Conservation (phyloP, 1,140 invertebrate species). For the Patella vulgata region DNA sequence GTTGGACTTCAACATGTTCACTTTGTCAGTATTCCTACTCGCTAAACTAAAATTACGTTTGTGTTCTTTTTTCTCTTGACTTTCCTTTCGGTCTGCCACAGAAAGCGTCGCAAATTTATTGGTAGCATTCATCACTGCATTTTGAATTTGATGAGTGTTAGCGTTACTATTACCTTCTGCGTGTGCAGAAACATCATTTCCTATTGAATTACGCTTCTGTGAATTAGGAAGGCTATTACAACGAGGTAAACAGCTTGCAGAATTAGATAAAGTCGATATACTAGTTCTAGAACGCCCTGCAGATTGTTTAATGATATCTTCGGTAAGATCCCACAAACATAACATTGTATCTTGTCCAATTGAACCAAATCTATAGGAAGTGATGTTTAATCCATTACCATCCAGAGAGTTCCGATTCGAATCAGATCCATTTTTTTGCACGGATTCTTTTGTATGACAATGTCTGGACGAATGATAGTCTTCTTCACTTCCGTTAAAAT, state of each 20-base stretch:
- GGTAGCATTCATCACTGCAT: conserved; percentile 66
- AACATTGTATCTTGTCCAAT: conserved; percentile 98
- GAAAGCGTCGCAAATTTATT: conserved; percentile 68
- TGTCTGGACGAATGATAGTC: conserved; percentile 31
- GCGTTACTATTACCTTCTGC: conserved; percentile 48
- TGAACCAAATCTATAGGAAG: conserved; percentile 87
- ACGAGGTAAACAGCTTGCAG: conserved; percentile 43
- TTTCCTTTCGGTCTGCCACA: conserved; percentile 73
- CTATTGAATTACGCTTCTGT: conserved; percentile 53
- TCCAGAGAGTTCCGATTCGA: conserved; percentile 35
- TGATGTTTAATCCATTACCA: conserved; percentile 33
- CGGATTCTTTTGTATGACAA: too few species aligned
- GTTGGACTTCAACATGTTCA: conserved; percentile 53
- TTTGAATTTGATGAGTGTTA: conserved; percentile 50
- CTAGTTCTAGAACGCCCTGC: conserved; percentile 51
- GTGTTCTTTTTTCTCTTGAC: conserved; percentile 75
- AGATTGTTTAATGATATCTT: conserved; percentile 83
- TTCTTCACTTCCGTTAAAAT: conserved; percentile 62
- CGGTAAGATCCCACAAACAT: conserved; percentile 98
- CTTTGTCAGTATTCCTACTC: conserved; percentile 57
- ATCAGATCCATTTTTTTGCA: neutral
- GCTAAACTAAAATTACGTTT: conserved; percentile 81
- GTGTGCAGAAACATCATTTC: conserved; percentile 45
- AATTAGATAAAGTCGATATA: conserved; percentile 34
- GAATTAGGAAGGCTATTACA: conserved; percentile 52